phyloP scores from a whole-genome alignment of 2,888 invertebrate genomes.

The Chouioia cunea region DNA sequence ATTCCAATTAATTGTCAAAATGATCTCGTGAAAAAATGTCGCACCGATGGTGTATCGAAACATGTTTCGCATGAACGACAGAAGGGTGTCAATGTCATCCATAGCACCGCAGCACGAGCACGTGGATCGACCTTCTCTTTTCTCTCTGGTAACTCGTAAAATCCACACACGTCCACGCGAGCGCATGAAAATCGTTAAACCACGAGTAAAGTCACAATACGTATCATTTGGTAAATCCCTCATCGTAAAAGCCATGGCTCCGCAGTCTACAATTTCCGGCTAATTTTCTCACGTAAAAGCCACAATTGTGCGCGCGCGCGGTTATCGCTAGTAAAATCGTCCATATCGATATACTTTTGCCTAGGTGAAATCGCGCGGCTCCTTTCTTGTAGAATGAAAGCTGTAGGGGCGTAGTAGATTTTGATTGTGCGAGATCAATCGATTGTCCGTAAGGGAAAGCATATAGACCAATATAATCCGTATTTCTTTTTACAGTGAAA shows the following conservation, averaged over 20 bases:
- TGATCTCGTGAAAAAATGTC: not conserved
- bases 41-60: constrained; percentile 8
- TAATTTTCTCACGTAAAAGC: no score
- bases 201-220: not conserved
- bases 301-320: no score
- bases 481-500: constrained; percentile 14
- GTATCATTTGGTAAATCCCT: not conserved
- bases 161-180: constrained; percentile 17
- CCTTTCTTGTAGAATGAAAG: constrained; percentile 43
- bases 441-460: constrained; percentile 43
- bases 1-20: no score
- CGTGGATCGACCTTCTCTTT: constrained; percentile 18
- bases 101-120: not conserved
- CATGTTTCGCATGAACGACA: constrained; percentile 8
- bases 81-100: constrained; percentile 44
- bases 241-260: not conserved
- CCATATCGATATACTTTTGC: constrained; percentile 34
- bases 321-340: constrained; percentile 13
- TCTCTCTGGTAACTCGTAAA: constrained; percentile 8
- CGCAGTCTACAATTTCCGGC: no score
- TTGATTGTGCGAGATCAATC: constrained; percentile 40
- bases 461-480: not conserved
- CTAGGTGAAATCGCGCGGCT: constrained; percentile 41
- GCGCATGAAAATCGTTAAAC: constrained; percentile 4
- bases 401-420: constrained; percentile 26